Evolutionary conservation across 30 jellyfish, hydroid and myxozoan genomes (phyloP), one percentile per base, ranked within the genome.

Genomic region (Aurelia sp.): DNA sequence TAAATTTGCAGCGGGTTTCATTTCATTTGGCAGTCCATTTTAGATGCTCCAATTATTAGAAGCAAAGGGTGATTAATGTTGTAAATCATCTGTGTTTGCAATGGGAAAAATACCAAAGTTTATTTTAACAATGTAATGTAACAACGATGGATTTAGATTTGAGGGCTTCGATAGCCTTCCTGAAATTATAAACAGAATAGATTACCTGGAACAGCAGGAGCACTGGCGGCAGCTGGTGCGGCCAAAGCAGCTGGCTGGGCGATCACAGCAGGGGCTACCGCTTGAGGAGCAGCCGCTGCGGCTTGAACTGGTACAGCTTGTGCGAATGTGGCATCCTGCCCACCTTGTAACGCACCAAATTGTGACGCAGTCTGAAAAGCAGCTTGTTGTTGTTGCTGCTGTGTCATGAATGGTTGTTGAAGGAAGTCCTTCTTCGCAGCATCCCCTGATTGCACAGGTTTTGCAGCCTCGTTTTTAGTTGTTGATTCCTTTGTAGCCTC

Each of bases 351-450:
- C 30, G 61, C 89, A 65, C 82, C 89, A 66, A 72, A 86, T 33
- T 86, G 96, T 15, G 96, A 76, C 62, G 48, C 69, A 19, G 96
- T 86, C 63, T 72, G 89, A 69, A 60, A 86, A 74, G 96, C 96
- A 11, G 87, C 82, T 68, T 74, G 89, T 57, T 86, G 96, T 19
- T 86, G 87, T 55, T 86, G 96, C 53, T 73, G 86, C 53, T 73
- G 89, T 30, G 22, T 47, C 69, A 23, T 44, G 19, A 81, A 81
- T 7, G 92, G 92, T 51, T 69, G 92, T 51, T 82, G 92, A 51
- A 82, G 81, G 57, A 82, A 82, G 22, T 82, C 92, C 37, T 82
- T 82, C 81, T 82, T 82, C 51, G 76, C 85, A 55, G 78, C 83
- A 16, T 58, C 80, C n/a, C 76, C 60, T 52, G 68, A 41, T 50